Evolutionary conservation across 2,113 vertebrate species (phyloP).

Genomic region (Oncorhynchus gorbuscha): DNA sequence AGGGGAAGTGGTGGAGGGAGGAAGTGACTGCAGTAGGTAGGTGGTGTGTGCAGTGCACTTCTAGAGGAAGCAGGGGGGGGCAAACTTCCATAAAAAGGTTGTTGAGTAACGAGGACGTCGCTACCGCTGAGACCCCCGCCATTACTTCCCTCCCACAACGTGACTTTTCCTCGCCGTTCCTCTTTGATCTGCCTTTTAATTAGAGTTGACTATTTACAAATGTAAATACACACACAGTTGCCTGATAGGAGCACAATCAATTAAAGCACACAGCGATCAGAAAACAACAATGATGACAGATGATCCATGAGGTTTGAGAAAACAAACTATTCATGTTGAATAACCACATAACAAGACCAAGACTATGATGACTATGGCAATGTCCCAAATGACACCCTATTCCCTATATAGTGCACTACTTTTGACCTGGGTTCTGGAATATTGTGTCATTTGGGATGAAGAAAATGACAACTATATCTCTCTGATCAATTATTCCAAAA

Average conservation of each 20-base stretch:
- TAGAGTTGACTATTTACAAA: neutral
- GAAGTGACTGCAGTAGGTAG: neutral
- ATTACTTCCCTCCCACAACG: conserved; percentile 2
- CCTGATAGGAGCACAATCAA: neutral
- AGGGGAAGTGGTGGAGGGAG: neutral
- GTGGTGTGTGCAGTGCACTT: neutral
- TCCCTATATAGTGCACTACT: too few relatives aligned
- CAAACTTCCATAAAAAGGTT: neutral
- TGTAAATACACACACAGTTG: neutral
- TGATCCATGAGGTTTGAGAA: neutral
- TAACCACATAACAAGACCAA: neutral
- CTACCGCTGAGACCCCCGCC: neutral
- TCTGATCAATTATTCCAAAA: neutral
- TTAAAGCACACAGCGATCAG: neutral
- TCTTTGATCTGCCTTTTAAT: conserved; percentile 22
- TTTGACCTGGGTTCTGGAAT: too few relatives aligned
- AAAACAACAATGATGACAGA: neutral
- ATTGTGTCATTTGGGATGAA: neutral
- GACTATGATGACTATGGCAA: too few relatives aligned
- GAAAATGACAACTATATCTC: neutral
- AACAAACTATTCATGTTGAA: neutral
- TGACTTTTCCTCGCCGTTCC: neutral
- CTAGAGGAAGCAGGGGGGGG: neutral
- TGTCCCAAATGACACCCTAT: too few relatives aligned
- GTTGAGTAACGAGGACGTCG: conserved; percentile 11